Base-by-base conservation (phyloP, 2,888 invertebrate species). In the Acronicta leporina region DNA sequence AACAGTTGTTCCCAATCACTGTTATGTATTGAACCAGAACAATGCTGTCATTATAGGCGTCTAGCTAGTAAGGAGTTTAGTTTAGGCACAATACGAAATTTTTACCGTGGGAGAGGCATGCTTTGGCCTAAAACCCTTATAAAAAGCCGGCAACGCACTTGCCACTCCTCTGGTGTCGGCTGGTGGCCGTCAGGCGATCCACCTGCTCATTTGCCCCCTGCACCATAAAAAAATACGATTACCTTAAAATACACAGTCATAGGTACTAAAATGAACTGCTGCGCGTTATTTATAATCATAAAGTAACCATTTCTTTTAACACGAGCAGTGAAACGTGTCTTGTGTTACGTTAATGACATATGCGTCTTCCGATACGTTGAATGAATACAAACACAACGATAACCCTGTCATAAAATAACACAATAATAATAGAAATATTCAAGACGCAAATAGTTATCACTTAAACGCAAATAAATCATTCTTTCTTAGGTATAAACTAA, bases 21-120 rank as follows among this genome's bases (percentile, higher is more conserved):
- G 61, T 56, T 63, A 61, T 51, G 63, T 73, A 74, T 54, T 63
- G 75, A 58, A 47, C 48, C 52, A 55, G 72, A 64, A 70, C 65
- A 74, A 73, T 73, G 70, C 59, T 59, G 45, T 57, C 54, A 63
- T 69, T 74, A 52, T 58, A 14, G 48, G 15, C 47, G 49, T 35
- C 16, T 42, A 42, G 30, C 16, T 42, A 42, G 30, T 30, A 41
- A 41, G 14, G 33, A 14, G 30, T 13, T 35, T 38, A n/a, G 7
- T 45, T 38, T 13, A 30, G 16, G n/a, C 13, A 42, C 42, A 8
- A 27, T n/a, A n/a, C 27, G 4, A 27, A n/a, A n/a, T n/a, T n/a
- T n/a, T n/a, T n/a, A n/a, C n/a, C n/a, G n/a, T n/a, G n/a, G n/a
- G n/a, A n/a, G n/a, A n/a, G n/a, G n/a, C n/a, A n/a, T n/a, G n/a